Percentiles rank a stretch among this genome's conserved stretches.
Evolutionary conservation across 2,113 vertebrate species (phyloP).

Genomic region (Engraulis encrasicolus): DNA sequence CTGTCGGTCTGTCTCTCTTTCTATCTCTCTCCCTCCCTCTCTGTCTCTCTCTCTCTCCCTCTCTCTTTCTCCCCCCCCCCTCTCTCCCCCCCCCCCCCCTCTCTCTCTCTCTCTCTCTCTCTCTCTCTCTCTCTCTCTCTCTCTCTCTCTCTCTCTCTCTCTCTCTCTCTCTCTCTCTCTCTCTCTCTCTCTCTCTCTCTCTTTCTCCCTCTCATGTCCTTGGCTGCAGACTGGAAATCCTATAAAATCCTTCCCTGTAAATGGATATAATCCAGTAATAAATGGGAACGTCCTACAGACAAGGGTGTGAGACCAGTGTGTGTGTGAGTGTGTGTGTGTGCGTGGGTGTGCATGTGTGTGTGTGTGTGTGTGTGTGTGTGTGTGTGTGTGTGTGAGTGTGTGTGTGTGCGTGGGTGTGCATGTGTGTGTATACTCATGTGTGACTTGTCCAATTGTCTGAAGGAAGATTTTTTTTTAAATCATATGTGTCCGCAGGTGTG

Average conservation of each 20-base stretch:
- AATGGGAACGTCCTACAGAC: conserved; percentile 82
- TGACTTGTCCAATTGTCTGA: too few species aligned
- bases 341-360: conserved; percentile 18
- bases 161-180: conserved; percentile 25
- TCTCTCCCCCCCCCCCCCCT: conserved; percentile 33
- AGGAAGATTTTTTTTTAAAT: too few species aligned
- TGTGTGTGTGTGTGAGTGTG: conserved; percentile 34
- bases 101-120: conserved; percentile 6
- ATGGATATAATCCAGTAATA: conserved; percentile 84
- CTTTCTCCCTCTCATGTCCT: conserved; percentile 73
- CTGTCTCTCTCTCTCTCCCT: conserved; percentile 1
- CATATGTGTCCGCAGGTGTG: too few species aligned
- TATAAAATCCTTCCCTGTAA: conserved; percentile 79
- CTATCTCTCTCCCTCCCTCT: too few species aligned
- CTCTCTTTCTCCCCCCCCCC: conserved; percentile 39
- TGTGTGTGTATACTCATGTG: neutral
- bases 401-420: conserved; percentile 39
- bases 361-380: conserved; percentile 19
- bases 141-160: neutral
- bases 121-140: neutral
- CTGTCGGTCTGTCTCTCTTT: too few species aligned
- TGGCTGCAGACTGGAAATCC: conserved; percentile 77
- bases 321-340: conserved; percentile 26
- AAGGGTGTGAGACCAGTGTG: conserved; percentile 69
- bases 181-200: conserved; percentile 35